Evolutionary conservation across 2,113 vertebrate genomes (phyloP).

Genomic region (Colius striatus): DNA sequence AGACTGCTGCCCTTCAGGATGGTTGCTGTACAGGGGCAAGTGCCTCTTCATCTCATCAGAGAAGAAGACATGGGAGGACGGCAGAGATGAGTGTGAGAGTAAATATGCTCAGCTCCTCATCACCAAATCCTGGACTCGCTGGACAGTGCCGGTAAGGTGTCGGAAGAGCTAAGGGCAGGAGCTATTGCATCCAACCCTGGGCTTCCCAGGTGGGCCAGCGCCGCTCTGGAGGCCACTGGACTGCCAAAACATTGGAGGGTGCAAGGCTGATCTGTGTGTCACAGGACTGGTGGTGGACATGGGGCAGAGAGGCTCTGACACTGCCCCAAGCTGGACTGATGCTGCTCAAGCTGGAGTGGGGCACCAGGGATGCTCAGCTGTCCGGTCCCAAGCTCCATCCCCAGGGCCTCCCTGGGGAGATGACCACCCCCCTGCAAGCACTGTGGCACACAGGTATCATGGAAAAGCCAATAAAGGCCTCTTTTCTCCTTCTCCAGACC

Average conservation of each 20-base stretch:
- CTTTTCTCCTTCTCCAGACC: not conserved
- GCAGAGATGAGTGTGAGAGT: conserved; percentile 37
- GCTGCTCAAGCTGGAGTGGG: not conserved
- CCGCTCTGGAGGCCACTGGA: accelerated
- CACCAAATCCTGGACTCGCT: conserved; percentile 60
- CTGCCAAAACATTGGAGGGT: not conserved
- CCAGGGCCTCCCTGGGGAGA: not conserved
- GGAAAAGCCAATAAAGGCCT: not conserved
- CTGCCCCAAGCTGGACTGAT: not conserved
- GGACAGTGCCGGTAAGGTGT: conserved; percentile 54
- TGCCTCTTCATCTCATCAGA: conserved; percentile 49
- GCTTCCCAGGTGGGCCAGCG: not conserved
- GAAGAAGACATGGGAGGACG: conserved; percentile 63
- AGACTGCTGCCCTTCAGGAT: conserved; percentile 57
- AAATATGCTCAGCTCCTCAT: conserved; percentile 52
- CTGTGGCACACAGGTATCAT: not conserved
- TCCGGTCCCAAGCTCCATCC: not conserved
- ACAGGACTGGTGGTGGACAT: not conserved
- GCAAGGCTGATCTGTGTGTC: not conserved
- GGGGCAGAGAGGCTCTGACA: not conserved
- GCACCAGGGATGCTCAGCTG: not conserved
- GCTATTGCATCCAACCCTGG: not conserved
- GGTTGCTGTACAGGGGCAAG: conserved; percentile 58
- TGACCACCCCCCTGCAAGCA: not conserved
- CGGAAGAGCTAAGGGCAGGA: not conserved